Evolutionary conservation across 2,113 vertebrate genomes (phyloP).

Genomic region (Labrus mixtus): DNA sequence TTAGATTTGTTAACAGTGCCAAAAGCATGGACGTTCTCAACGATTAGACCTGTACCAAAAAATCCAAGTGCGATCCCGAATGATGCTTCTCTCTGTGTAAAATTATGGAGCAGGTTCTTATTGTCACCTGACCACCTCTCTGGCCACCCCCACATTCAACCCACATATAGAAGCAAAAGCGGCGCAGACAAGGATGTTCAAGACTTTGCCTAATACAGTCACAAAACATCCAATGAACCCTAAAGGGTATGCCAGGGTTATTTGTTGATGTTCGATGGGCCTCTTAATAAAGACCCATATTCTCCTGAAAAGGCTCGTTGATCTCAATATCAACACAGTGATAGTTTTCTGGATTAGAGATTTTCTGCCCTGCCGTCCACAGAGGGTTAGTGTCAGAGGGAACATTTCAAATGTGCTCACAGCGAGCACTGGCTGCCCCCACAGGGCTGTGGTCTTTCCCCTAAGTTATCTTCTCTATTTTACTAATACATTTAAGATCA

Average conservation of each 20-base stretch:
- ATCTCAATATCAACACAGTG: not conserved
- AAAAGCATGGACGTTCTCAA: not conserved
- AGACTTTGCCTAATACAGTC: not conserved
- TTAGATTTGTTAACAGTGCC: not conserved
- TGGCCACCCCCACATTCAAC: not conserved
- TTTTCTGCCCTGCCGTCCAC: not conserved
- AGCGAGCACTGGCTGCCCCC: too few species aligned
- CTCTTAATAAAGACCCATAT: not conserved
- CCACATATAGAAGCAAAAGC: not conserved
- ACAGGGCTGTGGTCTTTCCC: too few species aligned
- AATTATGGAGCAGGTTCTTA: not conserved
- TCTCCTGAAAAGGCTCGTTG: not conserved
- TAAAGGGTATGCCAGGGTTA: not conserved
- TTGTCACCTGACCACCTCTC: not conserved
- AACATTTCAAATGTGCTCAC: too few species aligned
- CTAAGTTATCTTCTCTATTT: too few species aligned
- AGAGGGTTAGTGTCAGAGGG: not conserved
- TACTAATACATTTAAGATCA: too few species aligned
- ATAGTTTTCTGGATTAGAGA: conserved; percentile 9
- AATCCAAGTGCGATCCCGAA: not conserved
- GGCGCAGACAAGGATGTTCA: not conserved
- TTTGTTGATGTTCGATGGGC: not conserved
- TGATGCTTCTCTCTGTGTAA: not conserved
- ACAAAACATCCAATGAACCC: not conserved
- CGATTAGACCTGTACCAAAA: not conserved